phyloP scores from a whole-genome alignment of 2,888 invertebrate species.

The Dolichomitus sp. region DNA sequence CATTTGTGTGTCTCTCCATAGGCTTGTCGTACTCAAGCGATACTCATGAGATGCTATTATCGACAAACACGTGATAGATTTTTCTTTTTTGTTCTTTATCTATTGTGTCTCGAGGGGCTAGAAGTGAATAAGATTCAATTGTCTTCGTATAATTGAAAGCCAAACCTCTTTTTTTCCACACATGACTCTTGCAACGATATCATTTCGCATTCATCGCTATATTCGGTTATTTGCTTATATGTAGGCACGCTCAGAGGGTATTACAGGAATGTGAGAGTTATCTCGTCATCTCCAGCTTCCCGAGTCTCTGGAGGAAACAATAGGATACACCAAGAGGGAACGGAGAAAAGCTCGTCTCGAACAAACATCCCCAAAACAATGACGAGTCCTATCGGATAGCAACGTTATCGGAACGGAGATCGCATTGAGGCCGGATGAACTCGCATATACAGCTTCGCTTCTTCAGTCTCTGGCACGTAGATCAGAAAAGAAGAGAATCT shows the following conservation, averaged over 20 bases:
- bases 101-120: background rate
- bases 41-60: background rate
- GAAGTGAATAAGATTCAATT: background rate
- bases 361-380: conserved; percentile 7
- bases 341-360: background rate
- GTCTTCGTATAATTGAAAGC: background rate
- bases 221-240: background rate
- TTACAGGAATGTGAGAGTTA: conserved; percentile 3
- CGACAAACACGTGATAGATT: background rate
- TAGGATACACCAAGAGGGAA: background rate
- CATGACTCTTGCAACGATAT: background rate
- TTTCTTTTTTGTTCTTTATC: background rate
- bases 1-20: background rate
- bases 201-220: background rate
- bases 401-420: conserved; percentile 4
- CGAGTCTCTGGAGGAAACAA: background rate
- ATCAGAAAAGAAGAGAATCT: background rate
- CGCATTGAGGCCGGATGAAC: background rate
- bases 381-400: background rate
- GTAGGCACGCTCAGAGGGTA: background rate
- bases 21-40: background rate
- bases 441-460: background rate
- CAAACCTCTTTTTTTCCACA: background rate
- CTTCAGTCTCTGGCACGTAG: background rate
- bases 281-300: background rate